Conservation (phyloP, 2,888 invertebrate genomes). For the Mellilla xanthometata region DNA sequence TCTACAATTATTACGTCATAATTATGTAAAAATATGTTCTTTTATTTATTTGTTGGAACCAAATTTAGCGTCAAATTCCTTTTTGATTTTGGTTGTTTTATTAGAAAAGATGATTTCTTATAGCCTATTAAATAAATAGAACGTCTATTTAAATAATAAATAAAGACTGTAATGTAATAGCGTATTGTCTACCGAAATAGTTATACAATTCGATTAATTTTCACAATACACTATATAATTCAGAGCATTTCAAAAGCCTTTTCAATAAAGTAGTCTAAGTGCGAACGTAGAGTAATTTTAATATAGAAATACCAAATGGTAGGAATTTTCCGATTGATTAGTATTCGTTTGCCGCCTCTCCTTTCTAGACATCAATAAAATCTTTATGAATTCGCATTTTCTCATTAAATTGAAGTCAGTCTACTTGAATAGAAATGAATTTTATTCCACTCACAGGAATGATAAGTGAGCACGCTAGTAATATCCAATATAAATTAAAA, state of each 20-base stretch:
- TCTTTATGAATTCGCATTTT: slow-evolving; percentile 14
- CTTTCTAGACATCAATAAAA: slow-evolving; percentile 10
- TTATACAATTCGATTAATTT: too few species aligned
- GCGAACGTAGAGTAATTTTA: slow-evolving; percentile 2
- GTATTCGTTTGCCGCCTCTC: slow-evolving; percentile 9
- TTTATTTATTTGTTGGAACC: too few species aligned
- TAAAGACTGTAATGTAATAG: too few species aligned
- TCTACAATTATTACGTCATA: too few species aligned
- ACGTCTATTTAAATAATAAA: too few species aligned
- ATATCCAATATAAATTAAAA: too few species aligned
- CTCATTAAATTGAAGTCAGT: slow-evolving; percentile 5
- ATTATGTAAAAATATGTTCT: too few species aligned
- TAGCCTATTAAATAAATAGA: too few species aligned
- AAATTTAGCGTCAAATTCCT: too few species aligned
- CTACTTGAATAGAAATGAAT: slow-evolving; percentile 12
- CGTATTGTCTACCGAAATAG: too few species aligned
- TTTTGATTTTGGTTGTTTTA: too few species aligned
- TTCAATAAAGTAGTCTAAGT: slow-evolving; percentile 1
- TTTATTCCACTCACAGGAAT: slow-evolving; percentile 8
- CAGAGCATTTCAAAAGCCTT: background rate
- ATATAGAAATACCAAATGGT: slow-evolving; percentile 8
- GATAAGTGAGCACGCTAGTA: slow-evolving; percentile 13
- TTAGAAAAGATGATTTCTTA: too few species aligned
- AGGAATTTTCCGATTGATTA: slow-evolving; percentile 9
- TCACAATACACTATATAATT: background rate